These are phyloP conservation scores for Lepidochitona cinerea DNA, from an alignment of 2,888 invertebrate species.

Conservation along the genomic window DNA sequence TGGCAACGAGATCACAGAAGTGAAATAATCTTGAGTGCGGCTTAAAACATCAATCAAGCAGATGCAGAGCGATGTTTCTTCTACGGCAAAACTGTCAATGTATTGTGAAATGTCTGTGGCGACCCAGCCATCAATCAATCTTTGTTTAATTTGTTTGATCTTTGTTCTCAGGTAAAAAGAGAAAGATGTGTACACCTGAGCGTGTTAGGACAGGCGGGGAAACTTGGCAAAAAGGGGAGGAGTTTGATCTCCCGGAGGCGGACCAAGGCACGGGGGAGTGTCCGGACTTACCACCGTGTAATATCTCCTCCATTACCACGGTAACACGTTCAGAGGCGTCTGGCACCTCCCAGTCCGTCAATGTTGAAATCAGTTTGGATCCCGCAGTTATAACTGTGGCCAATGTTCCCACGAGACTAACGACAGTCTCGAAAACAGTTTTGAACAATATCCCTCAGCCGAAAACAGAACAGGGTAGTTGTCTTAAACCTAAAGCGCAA, in stretches of 20 bases:
- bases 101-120: no score
- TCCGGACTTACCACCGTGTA: neutral
- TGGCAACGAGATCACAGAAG: no score
- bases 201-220: neutral
- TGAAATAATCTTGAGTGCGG: no score
- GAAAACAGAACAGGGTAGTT: neutral
- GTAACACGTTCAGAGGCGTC: neutral
- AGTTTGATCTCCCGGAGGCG: neutral
- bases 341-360: neutral
- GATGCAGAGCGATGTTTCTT: no score
- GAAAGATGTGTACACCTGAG: neutral
- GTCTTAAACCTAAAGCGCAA: neutral
- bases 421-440: neutral
- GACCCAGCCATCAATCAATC: no score
- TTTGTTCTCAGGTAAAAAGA: neutral
- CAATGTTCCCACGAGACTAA: neutral
- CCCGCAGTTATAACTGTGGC: neutral
- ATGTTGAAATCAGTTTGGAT: neutral
- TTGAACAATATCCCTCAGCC: neutral
- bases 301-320: neutral
- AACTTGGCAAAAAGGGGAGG: neutral
- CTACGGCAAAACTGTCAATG: no score
- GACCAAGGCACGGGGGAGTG: neutral
- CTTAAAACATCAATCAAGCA: no score
- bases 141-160: neutral